Base-by-base conservation (phyloP, 30 jellyfish, hydroid and myxozoan genomes). In the Aurelia sp. region DNA sequence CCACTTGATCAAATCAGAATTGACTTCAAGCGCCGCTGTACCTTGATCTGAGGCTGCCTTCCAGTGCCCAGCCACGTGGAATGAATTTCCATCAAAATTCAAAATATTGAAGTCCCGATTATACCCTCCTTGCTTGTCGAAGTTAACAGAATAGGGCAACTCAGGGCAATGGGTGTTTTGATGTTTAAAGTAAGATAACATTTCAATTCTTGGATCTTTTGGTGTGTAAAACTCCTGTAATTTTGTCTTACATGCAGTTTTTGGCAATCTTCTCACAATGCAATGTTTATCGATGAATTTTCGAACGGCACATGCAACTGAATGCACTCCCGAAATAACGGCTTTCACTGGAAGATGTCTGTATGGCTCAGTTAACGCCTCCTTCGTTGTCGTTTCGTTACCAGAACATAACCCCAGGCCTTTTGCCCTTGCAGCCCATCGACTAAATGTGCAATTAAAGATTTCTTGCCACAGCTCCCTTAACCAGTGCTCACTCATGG, bases 291-390 rank as follows among this genome's bases (percentile, higher is more conserved):
- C 27, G 8, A 81, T 63, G 24, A 62, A 55, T 20, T 81, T 48
- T 4, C 84, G 78, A 33, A 81, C 67, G 5, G 73, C 91, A 50
- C 91, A 81, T 6, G 65, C 91, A 47, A 52, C n/a, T 15, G 77
- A 33, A 20, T 63, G 62, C 47, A 81, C 91, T 4, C 44, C 86
- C 4, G 86, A 75, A 13, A 75, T 38, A 13, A 75, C 78, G 21
- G 63, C 70, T 16, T 17, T 58, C 22, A 44, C 58, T 17, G 86
- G 63, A 13, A 75, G 20, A 19, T 35, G n/a, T 13, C 66, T 21
- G 69, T 75, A 75, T 22, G 77, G 35, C 13, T 15, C 50, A 30
- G 77, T 58, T 13, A 58, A 55, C 0, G 47, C 58, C 52, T 35
- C 74, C 24, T 55, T 12, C 58, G 30, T 31, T 57, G 22, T 75